Conservation (phyloP, 2,113 vertebrate genomes). For the Circaetus cinerascens region DNA sequence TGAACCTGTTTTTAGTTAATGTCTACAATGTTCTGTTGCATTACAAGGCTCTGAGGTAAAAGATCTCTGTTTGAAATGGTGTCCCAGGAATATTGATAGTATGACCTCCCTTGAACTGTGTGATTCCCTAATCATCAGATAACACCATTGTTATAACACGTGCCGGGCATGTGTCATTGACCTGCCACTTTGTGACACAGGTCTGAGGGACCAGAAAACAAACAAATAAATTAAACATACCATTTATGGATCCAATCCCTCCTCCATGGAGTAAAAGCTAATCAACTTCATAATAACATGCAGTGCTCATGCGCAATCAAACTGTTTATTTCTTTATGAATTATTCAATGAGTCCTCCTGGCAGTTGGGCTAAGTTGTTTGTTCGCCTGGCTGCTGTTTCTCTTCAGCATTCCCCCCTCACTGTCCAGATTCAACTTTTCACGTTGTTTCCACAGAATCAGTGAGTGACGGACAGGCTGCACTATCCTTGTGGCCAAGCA, state of each 20-base stretch:
- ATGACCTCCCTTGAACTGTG: background rate
- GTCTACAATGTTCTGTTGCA: background rate
- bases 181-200: background rate
- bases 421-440: background rate
- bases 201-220: background rate
- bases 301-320: background rate
- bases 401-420: background rate
- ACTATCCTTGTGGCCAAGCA: background rate
- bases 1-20: background rate
- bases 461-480: background rate
- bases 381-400: background rate
- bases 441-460: background rate
- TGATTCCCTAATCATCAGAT: background rate
- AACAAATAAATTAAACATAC: conserved; percentile 8
- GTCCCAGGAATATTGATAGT: background rate
- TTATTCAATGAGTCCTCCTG: conserved; percentile 55
- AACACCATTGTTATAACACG: background rate
- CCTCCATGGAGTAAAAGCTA: background rate
- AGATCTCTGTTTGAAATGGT: background rate
- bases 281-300: background rate
- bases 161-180: background rate
- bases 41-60: background rate
- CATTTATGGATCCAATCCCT: background rate
- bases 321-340: conserved; percentile 47
- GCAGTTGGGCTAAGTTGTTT: background rate